Evolutionary conservation across 2,888 invertebrate genomes (phyloP).

Genomic region (Aphodius granarius): DNA sequence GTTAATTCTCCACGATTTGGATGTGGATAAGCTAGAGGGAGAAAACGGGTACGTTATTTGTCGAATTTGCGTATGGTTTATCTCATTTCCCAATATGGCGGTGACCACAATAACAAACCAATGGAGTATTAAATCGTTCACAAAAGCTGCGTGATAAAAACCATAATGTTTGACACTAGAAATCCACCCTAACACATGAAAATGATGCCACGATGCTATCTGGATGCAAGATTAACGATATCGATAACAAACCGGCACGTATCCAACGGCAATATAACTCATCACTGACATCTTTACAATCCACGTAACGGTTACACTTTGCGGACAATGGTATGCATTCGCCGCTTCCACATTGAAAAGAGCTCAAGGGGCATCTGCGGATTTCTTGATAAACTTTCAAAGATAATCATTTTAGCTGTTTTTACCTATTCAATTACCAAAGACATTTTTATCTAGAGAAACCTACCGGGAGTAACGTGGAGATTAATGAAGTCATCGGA

Average conservation of each 20-base stretch:
- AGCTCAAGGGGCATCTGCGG: not conserved
- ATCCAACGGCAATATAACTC: slow-evolving; percentile 60
- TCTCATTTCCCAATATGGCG: not conserved
- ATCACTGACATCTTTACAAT: slow-evolving; percentile 68
- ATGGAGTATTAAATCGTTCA: not conserved
- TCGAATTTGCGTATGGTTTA: not conserved
- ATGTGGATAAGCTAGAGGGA: slow-evolving; percentile 16
- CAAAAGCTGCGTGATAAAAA: not conserved
- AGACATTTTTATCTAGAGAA: slow-evolving; percentile 18
- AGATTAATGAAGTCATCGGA: slow-evolving; percentile 72
- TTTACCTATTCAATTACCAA: not conserved
- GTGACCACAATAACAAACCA: not conserved
- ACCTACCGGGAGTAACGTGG: slow-evolving; percentile 74
- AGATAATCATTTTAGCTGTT: not conserved
- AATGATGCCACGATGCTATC: slow-evolving; percentile 1
- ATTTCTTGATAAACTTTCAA: not conserved
- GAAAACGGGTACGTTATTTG: slow-evolving; percentile 37
- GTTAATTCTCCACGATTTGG: slow-evolving; percentile 40
- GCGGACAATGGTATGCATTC: slow-evolving; percentile 62
- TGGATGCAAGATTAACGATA: slow-evolving; percentile 2
- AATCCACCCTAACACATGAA: not conserved
- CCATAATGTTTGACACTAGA: not conserved
- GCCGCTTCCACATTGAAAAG: slow-evolving; percentile 56
- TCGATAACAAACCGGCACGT: slow-evolving; percentile 50
- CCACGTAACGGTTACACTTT: slow-evolving; percentile 62